Percentiles rank a stretch among this genome's conserved stretches.
phyloP scores from a whole-genome alignment of 2,888 invertebrate genomes.

The Labia minor region DNA sequence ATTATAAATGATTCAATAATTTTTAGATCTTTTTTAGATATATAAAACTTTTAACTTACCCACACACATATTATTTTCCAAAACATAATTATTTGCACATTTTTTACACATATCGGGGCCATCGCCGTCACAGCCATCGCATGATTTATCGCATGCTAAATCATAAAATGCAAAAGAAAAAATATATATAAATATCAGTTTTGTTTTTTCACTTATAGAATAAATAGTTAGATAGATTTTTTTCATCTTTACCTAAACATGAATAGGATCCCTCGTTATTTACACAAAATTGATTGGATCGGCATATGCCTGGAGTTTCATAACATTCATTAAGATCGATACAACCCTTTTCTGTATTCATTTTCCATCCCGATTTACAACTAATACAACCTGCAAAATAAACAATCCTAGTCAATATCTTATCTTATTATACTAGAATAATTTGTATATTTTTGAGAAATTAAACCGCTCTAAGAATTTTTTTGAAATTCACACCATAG shows the following conservation, averaged over 20 bases:
- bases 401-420: background rate
- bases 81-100: constrained; percentile 63
- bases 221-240: background rate
- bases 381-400: constrained; percentile 50
- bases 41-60: no score
- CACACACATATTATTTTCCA: constrained; percentile 65
- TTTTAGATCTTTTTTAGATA: no score
- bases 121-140: constrained; percentile 73
- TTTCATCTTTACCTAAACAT: constrained; percentile 55
- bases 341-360: constrained; percentile 65
- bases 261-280: constrained; percentile 76
- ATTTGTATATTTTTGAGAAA: no score
- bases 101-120: constrained; percentile 82
- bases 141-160: constrained; percentile 68
- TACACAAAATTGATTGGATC: constrained; percentile 66
- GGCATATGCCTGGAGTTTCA: constrained; percentile 39
- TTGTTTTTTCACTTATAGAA: no score
- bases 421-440: background rate
- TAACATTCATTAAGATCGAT: constrained; percentile 77
- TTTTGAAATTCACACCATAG: no score
- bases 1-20: no score
- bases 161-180: constrained; percentile 15
- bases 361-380: constrained; percentile 62
- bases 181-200: no score
- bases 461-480: no score